phyloP scores from a whole-genome alignment of 2,888 invertebrate species.

The Brachypalpus laphriformis region DNA sequence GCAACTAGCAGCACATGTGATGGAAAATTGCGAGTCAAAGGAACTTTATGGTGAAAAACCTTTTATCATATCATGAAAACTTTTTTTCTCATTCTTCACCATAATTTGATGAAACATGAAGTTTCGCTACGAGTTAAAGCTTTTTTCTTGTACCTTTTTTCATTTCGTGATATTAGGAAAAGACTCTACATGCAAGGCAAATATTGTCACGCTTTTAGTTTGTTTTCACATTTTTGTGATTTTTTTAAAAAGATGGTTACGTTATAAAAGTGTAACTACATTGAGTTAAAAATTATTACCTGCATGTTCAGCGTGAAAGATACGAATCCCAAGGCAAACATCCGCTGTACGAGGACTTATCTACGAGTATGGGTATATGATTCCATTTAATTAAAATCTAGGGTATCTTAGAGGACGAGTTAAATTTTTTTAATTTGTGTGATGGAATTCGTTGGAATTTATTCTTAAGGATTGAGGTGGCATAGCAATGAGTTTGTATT shows the following conservation, averaged over 20 bases:
- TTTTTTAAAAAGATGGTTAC: neutral
- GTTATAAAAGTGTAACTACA: neutral
- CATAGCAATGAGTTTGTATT: no score
- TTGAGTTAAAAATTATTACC: slow-evolving; percentile 16
- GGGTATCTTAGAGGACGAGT: neutral
- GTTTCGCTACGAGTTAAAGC: slow-evolving; percentile 1
- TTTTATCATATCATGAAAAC: slow-evolving; percentile 35
- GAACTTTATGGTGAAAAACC: slow-evolving; percentile 28
- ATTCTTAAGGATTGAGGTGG: no score
- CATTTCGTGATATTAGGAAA: slow-evolving; percentile 18
- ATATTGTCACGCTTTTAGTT: slow-evolving; percentile 16
- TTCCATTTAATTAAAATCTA: neutral
- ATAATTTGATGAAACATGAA: slow-evolving; percentile 42
- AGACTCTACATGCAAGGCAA: neutral
- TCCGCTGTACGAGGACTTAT: neutral
- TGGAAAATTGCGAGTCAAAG: neutral
- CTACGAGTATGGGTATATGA: neutral
- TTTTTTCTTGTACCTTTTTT: neutral
- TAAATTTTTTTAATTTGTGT: neutral
- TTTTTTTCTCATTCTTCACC: slow-evolving; percentile 6
- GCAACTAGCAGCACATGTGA: neutral
- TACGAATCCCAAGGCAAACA: neutral
- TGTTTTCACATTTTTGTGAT: no score
- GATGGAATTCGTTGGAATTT: neutral
- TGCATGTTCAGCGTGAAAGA: neutral